Evolutionary conservation across 1,140 invertebrate species (phyloP), one percentile per base, ranked within the genome.

Genomic region (Pseudachorutes palmiensis): DNA sequence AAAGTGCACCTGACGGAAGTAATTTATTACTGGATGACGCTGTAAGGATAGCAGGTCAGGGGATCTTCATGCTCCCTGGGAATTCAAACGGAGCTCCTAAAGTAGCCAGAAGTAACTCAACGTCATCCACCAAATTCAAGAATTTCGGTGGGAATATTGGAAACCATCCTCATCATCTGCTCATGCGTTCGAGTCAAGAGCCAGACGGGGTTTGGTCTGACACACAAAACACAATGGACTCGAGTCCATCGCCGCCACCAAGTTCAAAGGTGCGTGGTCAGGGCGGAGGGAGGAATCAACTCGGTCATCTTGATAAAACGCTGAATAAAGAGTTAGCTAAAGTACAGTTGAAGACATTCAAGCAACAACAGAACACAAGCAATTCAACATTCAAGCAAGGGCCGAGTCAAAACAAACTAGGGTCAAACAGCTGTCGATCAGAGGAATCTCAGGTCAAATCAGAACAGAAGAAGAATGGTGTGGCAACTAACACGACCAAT

Each of bases 1-100:
- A 75, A 59, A 60, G 59, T 33, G 62, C 67, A 33, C 12, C 57
- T 72, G 80, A 82, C 58, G 70, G 82, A 2, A 82, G 81, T 71
- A 81, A 82, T 65, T 80, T 79, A 1, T 69, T 82, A 2, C 80
- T 81, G 12, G 74, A 65, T 36, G 69, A 67, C 62, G 66, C 51
- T 9, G 67, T 73, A 0, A 45, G 72, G 22, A 73, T 73, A 32
- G 72, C 70, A 49, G 72, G 72, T 30, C 69, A 71, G 48, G 70
- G 70, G 2, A 73, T 72, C 3, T 67, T 68, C 62, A 73, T 71
- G 67, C 16, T 66, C 16, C 24, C 71, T 5, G 45, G 58, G 29
- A 30, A 48, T 31, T 64, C 5, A 49, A 19, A 48, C 2, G 16
- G 55, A 2, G 9, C 36, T 30, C 5, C 51, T 16, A 58, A 55